These are phyloP conservation scores for Sarcophilus harrisii DNA, from an alignment of 2,797 vertebrate species.

Conservation along the genomic window DNA sequence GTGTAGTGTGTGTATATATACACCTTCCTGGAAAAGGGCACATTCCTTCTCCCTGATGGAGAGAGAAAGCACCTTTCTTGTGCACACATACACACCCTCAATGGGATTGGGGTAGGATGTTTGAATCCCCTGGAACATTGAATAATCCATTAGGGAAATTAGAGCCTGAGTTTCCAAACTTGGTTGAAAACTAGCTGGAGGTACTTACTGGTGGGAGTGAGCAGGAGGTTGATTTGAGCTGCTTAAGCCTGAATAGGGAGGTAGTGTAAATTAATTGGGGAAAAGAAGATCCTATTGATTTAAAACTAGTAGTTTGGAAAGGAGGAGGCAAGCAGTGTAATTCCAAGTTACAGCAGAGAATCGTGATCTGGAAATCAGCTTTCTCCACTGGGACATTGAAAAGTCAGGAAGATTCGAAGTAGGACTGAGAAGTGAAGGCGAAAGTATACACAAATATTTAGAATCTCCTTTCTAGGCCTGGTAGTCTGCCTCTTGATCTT, in stretches of 20 bases:
- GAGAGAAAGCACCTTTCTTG: neutral
- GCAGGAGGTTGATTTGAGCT: neutral
- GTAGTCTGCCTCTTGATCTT: neutral
- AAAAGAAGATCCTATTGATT: neutral
- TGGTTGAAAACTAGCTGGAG: conserved; percentile 9
- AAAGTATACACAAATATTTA: neutral
- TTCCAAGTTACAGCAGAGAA: conserved; percentile 38
- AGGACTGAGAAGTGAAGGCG: neutral
- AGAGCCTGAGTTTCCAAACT: conserved; percentile 35
- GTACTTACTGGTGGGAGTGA: neutral
- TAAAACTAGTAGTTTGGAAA: neutral
- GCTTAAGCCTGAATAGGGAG: neutral
- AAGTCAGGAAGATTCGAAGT: neutral
- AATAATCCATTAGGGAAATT: neutral
- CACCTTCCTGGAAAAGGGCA: neutral
- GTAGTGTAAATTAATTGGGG: neutral
- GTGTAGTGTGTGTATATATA: neutral
- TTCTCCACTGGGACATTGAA: neutral
- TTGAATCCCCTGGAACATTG: conserved; percentile 25
- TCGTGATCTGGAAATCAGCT: neutral
- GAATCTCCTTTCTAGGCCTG: conserved; percentile 24
- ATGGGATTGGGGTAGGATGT: neutral
- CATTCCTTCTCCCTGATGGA: neutral
- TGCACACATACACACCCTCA: neutral
- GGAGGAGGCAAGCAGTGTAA: conserved; percentile 18